phyloP scores from a whole-genome alignment of 2,888 invertebrate genomes.

The Lampropteryx suffumata region DNA sequence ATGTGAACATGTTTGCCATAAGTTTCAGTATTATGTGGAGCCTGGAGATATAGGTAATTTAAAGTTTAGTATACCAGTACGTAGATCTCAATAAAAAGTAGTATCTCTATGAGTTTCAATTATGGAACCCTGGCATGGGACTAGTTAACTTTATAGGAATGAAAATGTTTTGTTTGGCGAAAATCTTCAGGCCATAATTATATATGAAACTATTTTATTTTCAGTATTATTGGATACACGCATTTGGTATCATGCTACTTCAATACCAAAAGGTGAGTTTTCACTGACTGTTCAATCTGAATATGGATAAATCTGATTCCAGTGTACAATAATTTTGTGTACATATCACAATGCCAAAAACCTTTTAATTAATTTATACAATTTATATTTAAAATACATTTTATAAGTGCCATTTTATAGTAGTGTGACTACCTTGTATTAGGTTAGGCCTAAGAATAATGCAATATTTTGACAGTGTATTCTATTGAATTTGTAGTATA shows the following conservation, averaged over 20 bases:
- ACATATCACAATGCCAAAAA: slow-evolving; percentile 79
- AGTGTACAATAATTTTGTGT: slow-evolving; percentile 61
- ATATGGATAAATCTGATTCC: slow-evolving; percentile 83
- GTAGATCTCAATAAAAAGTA: no score
- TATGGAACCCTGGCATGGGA: no score
- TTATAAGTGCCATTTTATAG: slow-evolving; percentile 67
- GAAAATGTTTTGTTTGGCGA: no score
- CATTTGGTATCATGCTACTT: slow-evolving; percentile 95
- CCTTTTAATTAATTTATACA: slow-evolving; percentile 50
- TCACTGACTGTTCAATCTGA: slow-evolving; percentile 96
- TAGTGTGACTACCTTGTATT: slow-evolving; percentile 60
- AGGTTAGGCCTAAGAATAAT: slow-evolving; percentile 52
- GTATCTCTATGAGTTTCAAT: no score
- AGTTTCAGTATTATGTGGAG: slow-evolving; percentile 90
- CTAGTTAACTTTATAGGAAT: no score
- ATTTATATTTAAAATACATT: slow-evolving; percentile 48
- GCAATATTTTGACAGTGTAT: slow-evolving; percentile 51
- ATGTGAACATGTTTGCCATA: slow-evolving; percentile 89
- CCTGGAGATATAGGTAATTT: slow-evolving; percentile 89
- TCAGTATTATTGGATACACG: slow-evolving; percentile 93
- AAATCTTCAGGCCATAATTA: no score
- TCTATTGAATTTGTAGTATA: slow-evolving; percentile 47
- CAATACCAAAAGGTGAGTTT: slow-evolving; percentile 90
- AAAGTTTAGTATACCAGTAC: no score
- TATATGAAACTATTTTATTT: slow-evolving; percentile 42